Percentiles rank a stretch among this genome's conserved stretches.
These are phyloP conservation scores for Drosophila imparisetae DNA, from an alignment of 2,888 invertebrate genomes.

Conservation along the genomic window DNA sequence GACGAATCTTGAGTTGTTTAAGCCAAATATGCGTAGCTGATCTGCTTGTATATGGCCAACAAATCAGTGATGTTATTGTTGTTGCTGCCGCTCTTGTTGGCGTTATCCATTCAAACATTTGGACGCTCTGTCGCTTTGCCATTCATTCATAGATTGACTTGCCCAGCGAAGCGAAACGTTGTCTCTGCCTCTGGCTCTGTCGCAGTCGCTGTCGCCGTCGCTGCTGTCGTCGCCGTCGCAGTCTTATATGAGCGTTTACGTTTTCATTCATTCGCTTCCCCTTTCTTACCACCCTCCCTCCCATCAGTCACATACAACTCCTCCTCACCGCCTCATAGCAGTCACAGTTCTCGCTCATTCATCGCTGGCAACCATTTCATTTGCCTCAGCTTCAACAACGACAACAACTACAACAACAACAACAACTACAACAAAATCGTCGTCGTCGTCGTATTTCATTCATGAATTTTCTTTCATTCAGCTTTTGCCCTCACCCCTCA, in stretches of 20 bases:
- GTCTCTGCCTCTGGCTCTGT: conserved; percentile 23
- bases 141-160: conserved; percentile 76
- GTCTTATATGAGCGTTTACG: conserved; percentile 69
- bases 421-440: conserved; percentile 1
- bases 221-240: conserved; percentile 21
- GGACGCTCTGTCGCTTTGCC: conserved; percentile 72
- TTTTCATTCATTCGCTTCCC: conserved; percentile 65
- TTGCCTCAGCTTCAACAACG: conserved; percentile 39
- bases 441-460: conserved; percentile 72
- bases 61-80: conserved; percentile 52
- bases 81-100: conserved; percentile 26
- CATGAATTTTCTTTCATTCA: conserved; percentile 81
- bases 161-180: conserved; percentile 59
- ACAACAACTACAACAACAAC: background rate
- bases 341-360: conserved; percentile 41
- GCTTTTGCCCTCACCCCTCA: conserved; percentile 44
- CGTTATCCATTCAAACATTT: conserved; percentile 65
- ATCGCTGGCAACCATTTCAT: conserved; percentile 41
- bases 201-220: conserved; percentile 22
- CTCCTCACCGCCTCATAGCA: conserved; percentile 18
- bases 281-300: conserved; percentile 18
- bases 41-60: conserved; percentile 78
- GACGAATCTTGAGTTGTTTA: conserved; percentile 58
- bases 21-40: conserved; percentile 77
- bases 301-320: conserved; percentile 7